Base-by-base conservation (phyloP, 2,113 vertebrate species). In the Oncorhynchus mykiss region DNA sequence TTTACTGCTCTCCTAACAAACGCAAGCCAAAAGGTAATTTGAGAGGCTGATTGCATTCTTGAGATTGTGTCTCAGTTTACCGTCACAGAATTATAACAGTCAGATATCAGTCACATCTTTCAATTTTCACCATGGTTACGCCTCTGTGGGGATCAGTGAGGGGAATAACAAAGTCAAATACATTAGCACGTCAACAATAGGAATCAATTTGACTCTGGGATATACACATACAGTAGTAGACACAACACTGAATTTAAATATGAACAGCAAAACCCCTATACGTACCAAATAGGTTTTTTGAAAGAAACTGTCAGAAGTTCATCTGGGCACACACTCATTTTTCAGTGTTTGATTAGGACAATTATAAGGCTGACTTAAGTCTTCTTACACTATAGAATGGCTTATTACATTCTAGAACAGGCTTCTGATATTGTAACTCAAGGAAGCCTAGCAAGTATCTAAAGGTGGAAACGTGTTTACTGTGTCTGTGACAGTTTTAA, bases 1-100 rank as follows among this genome's bases (percentile, higher is more conserved):
- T 24, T 4, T n/a, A 13, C 80, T 85, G 80, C 87, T 82, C 86
- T 81, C 80, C 83, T 85, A 88, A 88, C 86, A 85, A 82, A 67
- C 18, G 3, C 65, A 27, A 67, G 71, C 64, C 54, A 39, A 75
- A 87, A 85, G 85, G 80, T 90, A 83, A 90, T 90, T 86, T 88
- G 78, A 86, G 82, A 83, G 74, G 85, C 81, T 88, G 89, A 91
- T 90, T 88, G 86, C 86, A 86, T 91, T 86, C 74, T 85, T 67
- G 82, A 89, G 87, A 86, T 78, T 75, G 81, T 34, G 83, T 89
- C 88, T 88, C 77, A 89, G 88, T 88, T 85, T 67, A 71, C 77
- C 80, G 80, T 88, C 86, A 89, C 66, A 76, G 82, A 88, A 90
- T 86, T 88, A 84, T 84, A 80, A 83, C 81, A 79, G 39, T 70